Evolutionary conservation across 1,140 invertebrate species (phyloP).

Genomic region (Vanessa atalanta): DNA sequence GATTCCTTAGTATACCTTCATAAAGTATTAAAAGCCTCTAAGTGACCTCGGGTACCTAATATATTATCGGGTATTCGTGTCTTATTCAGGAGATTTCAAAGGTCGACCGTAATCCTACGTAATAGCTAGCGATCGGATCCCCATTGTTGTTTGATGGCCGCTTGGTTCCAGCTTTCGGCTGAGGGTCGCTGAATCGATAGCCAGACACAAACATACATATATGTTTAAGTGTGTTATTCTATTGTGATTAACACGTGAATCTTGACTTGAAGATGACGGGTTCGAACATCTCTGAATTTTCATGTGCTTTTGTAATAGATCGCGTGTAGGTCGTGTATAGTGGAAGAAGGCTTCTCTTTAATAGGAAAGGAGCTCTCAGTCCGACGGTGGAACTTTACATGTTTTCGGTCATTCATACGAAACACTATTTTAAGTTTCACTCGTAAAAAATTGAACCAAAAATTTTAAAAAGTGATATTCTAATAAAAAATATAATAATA

Average conservation of each 20-base stretch:
- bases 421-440: neutral
- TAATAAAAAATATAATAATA: no score
- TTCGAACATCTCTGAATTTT: no score
- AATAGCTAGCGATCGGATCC: conserved; percentile 7
- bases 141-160: neutral
- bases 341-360: no score
- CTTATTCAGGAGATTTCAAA: conserved; percentile 15
- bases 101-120: conserved; percentile 8
- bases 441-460: neutral
- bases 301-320: no score
- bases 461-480: neutral
- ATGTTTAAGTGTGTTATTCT: neutral
- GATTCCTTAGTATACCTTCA: neutral
- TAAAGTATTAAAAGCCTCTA: neutral
- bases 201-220: neutral
- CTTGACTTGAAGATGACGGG: no score
- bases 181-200: neutral
- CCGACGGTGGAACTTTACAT: no score
- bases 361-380: no score
- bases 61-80: neutral
- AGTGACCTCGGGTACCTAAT: neutral
- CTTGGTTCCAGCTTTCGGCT: neutral
- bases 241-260: neutral
- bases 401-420: no score
- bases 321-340: no score